Percentiles rank a stretch among this genome's conserved stretches.
Evolutionary conservation across 2,888 invertebrate species (phyloP).

Genomic region (Epinotia demarniana): DNA sequence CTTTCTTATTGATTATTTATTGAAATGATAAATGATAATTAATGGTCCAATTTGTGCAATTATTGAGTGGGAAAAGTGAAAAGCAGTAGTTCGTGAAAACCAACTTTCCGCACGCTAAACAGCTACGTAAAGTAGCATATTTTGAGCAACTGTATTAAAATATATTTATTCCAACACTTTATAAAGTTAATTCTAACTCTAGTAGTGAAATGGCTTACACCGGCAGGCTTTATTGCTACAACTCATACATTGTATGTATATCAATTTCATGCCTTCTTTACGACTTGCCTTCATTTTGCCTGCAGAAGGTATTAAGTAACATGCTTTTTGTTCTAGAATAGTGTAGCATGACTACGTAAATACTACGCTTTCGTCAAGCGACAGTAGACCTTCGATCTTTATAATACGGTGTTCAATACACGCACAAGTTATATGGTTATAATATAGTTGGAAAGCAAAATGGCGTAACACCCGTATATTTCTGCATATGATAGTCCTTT

Average conservation of each 20-base stretch:
- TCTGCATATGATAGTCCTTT: background rate
- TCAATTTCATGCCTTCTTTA: background rate
- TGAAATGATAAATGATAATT: no score
- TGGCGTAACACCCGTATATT: background rate
- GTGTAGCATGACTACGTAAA: background rate
- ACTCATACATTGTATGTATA: slow-evolving; percentile 2
- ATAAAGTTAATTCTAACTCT: background rate
- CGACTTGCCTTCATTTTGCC: background rate
- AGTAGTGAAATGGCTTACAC: background rate
- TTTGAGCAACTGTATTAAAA: no score
- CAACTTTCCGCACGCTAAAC: no score
- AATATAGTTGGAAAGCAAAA: background rate
- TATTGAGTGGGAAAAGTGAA: no score
- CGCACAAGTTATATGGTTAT: background rate
- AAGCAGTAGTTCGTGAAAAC: no score
- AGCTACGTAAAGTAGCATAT: no score
- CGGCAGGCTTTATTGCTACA: background rate
- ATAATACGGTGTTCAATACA: background rate
- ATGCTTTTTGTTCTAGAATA: background rate
- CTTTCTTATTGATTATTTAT: no score
- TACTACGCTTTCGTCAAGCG: background rate
- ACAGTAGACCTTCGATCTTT: background rate
- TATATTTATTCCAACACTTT: no score
- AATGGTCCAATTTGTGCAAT: no score
- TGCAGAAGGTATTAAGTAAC: background rate